Conservation (phyloP, 1,140 invertebrate species). For the Achroia grisella region DNA sequence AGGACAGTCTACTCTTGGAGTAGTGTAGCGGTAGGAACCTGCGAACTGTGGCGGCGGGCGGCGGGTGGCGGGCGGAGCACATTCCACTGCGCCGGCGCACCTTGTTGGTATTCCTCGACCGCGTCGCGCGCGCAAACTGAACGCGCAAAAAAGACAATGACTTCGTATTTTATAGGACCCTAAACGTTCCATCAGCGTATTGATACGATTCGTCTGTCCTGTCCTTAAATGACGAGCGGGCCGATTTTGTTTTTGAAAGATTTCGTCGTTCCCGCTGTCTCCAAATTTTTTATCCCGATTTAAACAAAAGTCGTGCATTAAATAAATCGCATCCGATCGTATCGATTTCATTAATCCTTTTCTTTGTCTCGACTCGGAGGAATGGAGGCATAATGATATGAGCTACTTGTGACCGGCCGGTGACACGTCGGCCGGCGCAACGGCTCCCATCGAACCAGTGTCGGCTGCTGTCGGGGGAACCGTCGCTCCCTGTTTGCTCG, state of each 20-base stretch:
- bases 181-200: constrained; percentile 59
- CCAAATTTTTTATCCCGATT: constrained; percentile 14
- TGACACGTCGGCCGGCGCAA: neutral
- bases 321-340: too few species aligned
- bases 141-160: constrained; percentile 64
- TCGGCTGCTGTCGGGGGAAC: constrained; percentile 10
- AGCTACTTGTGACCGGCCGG: neutral
- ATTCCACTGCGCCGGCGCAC: constrained; percentile 39
- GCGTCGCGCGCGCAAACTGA: constrained; percentile 42
- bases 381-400: too few species aligned
- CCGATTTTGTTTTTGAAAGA: constrained; percentile 26
- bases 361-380: too few species aligned
- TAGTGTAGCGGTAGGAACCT: neutral
- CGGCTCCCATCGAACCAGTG: neutral
- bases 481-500: constrained; percentile 1
- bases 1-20: neutral
- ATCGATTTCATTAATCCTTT: too few species aligned
- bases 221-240: constrained; percentile 36
- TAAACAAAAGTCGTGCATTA: too few species aligned
- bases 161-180: constrained; percentile 57
- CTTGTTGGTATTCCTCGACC: constrained; percentile 51
- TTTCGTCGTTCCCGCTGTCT: constrained; percentile 18
- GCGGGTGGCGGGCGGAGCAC: constrained; percentile 16
- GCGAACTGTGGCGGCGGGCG: constrained; percentile 5
- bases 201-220: constrained; percentile 45